Base-by-base conservation (phyloP, 2,888 invertebrate species). In the Cryptus viduatorius region DNA sequence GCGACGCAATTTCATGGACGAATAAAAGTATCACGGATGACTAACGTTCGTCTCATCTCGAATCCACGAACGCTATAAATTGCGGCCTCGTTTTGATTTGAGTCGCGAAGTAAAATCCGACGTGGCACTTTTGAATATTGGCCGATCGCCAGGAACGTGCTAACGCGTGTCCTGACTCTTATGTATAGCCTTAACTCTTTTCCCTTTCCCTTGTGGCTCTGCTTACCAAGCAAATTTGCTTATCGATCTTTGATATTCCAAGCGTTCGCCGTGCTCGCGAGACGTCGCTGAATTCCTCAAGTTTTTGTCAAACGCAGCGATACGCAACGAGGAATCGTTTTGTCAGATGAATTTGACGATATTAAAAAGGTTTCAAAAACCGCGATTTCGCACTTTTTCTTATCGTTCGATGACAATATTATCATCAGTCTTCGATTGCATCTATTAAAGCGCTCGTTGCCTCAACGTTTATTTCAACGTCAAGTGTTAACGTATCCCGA, bases 91-190 rank as follows among this genome's bases (percentile, higher is more conserved):
- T 84, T 86, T 82, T 77, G 82, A 84, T 86, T 86, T 84, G 72
- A 82, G 82, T 79, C 77, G 84, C 80, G 82, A 71, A 76, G 72
- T 81, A 77, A 83, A 86, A 83, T 83, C 46, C 65, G 81, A 81
- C 85, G 80, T 83, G 76, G 79, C 76, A 79, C 72, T 83, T 85
- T 79, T 76, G 67, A 80, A 84, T 82, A 83, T 83, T 86, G 86
- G 86, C 83, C 31, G 59, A 77, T 75, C 24, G 85, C 85, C 86
- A 86, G 73, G 48, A 78, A 72, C 76, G 75, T 81, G 73, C 67
- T 78, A 65, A 81, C 72, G 76, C 81, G 75, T 79, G 73, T 73
- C 72, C 59, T 46, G 42, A 78, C 78, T 72, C 56, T 48, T 69
- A 69, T n/a, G 24, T 69, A 69, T 14, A 44, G 29, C 61, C 31